Base-by-base conservation (phyloP, 2,113 vertebrate genomes). In the Sminthopsis crassicaudata region DNA sequence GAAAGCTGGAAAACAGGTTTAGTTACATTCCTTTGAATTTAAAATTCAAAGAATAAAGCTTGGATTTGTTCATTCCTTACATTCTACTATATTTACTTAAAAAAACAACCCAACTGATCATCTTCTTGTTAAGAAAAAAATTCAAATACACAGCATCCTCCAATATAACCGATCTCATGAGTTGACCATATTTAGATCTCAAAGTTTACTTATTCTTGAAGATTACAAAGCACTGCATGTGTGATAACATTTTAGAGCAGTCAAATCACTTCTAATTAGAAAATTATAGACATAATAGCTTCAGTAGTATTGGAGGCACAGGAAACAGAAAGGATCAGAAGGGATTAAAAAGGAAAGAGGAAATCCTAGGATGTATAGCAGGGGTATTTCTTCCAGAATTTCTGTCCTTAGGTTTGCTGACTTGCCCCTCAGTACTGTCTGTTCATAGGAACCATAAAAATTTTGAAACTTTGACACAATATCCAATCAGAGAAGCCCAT, bases 341-440 rank as follows among this genome's bases (percentile, higher is more conserved):
- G 14, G 23, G 1, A 12, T n/a, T 52, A 2, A 55, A 5, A 14
- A 52, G 50, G 51, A 27, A 0, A 2, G 0, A 5, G n/a, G n/a
- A 84, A 42, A 19, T 22, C 67, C 67, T 42, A 22, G 16, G n/a
- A 19, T 84, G 7, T 42, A 2, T 8, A 19, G 1, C 67, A 42
- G n/a, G n/a, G 67, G 19, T 42, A 42, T 42, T 84, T 42, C n/a
- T 84, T 84, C n/a, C 67, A 46, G 50, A 90, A 54, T 25, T 30
- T 19, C 48, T 42, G 46, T 53, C 46, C 24, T 4, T 27, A 25
- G 3, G 22, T 25, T 11, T 55, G 24, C 24, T 19, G 36, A 2
- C 36, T 30, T 30, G 10, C 50, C 30, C 30, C 19, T 94, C n/a
- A 36, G 8, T n/a, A 53, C 46, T 52, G 92, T 53, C 67, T 48